Evolutionary conservation across 2,888 invertebrate genomes (phyloP).

Genomic region (Macrophya annulata): DNA sequence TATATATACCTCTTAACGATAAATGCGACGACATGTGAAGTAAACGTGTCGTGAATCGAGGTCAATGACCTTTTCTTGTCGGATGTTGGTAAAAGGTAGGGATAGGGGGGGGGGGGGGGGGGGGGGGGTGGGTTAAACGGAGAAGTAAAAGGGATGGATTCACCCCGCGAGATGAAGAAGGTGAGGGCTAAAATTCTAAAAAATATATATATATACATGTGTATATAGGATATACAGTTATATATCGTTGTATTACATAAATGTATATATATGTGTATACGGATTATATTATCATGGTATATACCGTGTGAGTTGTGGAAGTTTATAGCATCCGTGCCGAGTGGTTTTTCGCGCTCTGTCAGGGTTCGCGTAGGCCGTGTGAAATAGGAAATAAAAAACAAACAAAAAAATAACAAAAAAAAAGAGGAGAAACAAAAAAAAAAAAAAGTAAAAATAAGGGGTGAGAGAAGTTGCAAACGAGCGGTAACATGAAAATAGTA

Average conservation of each 20-base stretch:
- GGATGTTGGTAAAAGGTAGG: background rate
- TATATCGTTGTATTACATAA: no score
- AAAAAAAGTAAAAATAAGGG: background rate
- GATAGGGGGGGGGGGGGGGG: no score
- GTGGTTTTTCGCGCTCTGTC: constrained; percentile 13
- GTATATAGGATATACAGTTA: no score
- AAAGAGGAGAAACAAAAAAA: background rate
- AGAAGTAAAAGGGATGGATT: background rate
- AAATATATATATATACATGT: background rate
- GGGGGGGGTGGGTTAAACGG: no score
- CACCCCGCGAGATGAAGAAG: background rate
- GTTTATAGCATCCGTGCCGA: background rate
- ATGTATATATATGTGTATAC: background rate
- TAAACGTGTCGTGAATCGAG: background rate
- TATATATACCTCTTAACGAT: background rate
- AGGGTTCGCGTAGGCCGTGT: background rate
- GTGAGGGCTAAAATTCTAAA: background rate
- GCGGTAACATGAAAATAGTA: constrained; percentile 30
- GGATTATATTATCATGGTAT: no score
- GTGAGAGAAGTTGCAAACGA: constrained; percentile 32
- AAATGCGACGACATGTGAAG: background rate
- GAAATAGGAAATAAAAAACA: background rate
- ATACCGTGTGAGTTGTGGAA: background rate
- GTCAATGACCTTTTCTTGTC: constrained; percentile 18
- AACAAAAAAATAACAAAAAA: no score